Percentiles rank a stretch among this genome's conserved stretches.
These are phyloP conservation scores for Drosophila melanocephala DNA, from an alignment of 2,888 invertebrate species.

Conservation along the genomic window DNA sequence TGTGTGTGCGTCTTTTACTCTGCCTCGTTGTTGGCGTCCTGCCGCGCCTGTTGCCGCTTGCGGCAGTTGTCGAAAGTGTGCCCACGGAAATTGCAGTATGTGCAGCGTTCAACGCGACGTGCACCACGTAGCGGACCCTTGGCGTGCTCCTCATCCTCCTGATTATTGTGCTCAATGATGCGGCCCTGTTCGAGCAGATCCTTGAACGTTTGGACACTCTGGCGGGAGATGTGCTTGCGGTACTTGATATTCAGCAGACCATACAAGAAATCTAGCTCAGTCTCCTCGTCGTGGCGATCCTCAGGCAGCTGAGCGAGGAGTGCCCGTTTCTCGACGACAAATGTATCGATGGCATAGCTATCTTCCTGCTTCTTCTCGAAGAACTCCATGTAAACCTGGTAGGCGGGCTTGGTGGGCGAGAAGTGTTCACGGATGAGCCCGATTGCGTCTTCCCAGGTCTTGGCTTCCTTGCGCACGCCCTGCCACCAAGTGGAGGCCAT, in stretches of 20 bases:
- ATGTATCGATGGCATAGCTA: constrained; percentile 76
- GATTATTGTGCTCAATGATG: constrained; percentile 80
- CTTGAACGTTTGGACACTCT: constrained; percentile 75
- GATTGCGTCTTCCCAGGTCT: constrained; percentile 82
- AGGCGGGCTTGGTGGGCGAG: constrained; percentile 82
- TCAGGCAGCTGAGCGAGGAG: constrained; percentile 83
- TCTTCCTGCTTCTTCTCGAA: constrained; percentile 78
- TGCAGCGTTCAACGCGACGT: constrained; percentile 73
- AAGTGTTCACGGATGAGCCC: constrained; percentile 82
- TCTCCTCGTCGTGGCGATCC: constrained; percentile 81
- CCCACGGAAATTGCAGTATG: constrained; percentile 82
- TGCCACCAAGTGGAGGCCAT: constrained; percentile 84
- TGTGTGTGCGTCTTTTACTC: constrained; percentile 34
- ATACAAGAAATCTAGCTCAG: constrained; percentile 82
- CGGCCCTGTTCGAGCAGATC: constrained; percentile 83
- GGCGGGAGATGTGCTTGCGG: constrained; percentile 81
- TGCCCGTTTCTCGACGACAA: constrained; percentile 82
- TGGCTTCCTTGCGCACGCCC: constrained; percentile 82
- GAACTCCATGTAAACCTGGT: constrained; percentile 84
- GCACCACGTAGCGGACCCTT: constrained; percentile 61
- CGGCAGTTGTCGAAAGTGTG: constrained; percentile 80
- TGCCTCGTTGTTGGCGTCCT: constrained; percentile 10
- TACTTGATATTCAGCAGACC: constrained; percentile 82
- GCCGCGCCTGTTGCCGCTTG: constrained; percentile 61
- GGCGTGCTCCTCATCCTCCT: constrained; percentile 53